Conservation (phyloP, 2,888 invertebrate genomes). For the Glaucopsyche alexis region DNA sequence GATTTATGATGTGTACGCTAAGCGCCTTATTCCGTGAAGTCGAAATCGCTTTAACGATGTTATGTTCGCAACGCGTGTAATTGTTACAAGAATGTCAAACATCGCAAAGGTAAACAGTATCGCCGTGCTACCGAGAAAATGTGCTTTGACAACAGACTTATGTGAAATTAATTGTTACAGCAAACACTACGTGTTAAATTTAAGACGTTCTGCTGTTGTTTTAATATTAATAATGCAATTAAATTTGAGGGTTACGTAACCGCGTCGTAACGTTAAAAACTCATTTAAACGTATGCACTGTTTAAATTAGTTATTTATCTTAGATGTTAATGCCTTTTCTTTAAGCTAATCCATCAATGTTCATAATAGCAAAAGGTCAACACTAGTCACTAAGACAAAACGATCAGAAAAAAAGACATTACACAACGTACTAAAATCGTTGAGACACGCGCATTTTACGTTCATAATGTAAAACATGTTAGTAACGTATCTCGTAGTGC, state of each 20-base stretch:
- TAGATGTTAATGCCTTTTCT: not conserved
- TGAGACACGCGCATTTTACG: not conserved
- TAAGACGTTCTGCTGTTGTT: not conserved
- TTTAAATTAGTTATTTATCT: not conserved
- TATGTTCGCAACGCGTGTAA: slow-evolving; percentile 73
- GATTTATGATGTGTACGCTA: not conserved
- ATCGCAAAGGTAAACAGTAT: slow-evolving; percentile 62
- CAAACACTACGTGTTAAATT: not conserved
- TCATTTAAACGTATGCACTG: too few species aligned
- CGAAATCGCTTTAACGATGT: slow-evolving; percentile 48
- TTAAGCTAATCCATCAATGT: not conserved
- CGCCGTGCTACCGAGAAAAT: slow-evolving; percentile 34
- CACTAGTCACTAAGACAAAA: not conserved
- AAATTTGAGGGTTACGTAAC: not conserved
- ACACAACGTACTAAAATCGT: not conserved
- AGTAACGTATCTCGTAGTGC: not conserved
- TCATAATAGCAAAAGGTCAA: not conserved
- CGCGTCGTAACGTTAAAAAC: too few species aligned
- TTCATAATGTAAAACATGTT: not conserved
- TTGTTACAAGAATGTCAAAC: slow-evolving; percentile 71
- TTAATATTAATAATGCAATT: not conserved
- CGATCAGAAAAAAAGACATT: slow-evolving; percentile 1
- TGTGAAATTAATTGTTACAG: not conserved
- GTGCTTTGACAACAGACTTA: slow-evolving; percentile 29
- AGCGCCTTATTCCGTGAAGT: slow-evolving; percentile 55